phyloP scores from a whole-genome alignment of 2,113 vertebrate genomes.

The Microtus ochrogaster region DNA sequence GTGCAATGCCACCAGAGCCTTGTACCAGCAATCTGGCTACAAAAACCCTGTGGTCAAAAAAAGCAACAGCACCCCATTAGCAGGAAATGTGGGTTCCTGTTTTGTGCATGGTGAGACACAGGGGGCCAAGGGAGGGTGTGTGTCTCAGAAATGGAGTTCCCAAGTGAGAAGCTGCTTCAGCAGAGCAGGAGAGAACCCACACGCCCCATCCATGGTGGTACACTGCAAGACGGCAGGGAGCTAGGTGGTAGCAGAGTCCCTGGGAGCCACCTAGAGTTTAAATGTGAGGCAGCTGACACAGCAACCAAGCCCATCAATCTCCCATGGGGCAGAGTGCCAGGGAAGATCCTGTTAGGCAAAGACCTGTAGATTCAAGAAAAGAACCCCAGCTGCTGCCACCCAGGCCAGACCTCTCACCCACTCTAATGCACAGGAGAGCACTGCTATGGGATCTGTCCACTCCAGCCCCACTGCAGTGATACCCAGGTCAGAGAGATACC shows the following conservation, averaged over 20 bases:
- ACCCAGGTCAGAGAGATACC: not conserved
- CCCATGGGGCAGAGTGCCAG: not conserved
- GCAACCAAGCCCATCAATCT: not conserved
- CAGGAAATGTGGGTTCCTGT: not conserved
- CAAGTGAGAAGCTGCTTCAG: not conserved
- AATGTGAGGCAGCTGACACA: not conserved
- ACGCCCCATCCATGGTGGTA: not conserved
- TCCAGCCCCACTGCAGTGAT: not conserved
- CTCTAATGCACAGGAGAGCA: not conserved
- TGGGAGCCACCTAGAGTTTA: not conserved
- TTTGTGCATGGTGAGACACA: not conserved
- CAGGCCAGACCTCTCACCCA: not conserved
- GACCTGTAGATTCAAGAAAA: not conserved
- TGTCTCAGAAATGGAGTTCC: not conserved
- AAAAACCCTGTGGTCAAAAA: not conserved
- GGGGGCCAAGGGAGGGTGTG: not conserved
- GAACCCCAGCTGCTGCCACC: not conserved
- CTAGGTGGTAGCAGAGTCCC: not conserved
- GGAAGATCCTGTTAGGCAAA: not conserved
- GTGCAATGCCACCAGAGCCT: not conserved
- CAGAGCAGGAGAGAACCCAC: not conserved
- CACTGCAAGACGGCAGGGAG: not conserved
- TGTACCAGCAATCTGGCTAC: not conserved
- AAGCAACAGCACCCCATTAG: not conserved
- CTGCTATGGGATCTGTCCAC: not conserved